Conservation (phyloP, 2,797 vertebrate species). For the Cynopterus sphinx region DNA sequence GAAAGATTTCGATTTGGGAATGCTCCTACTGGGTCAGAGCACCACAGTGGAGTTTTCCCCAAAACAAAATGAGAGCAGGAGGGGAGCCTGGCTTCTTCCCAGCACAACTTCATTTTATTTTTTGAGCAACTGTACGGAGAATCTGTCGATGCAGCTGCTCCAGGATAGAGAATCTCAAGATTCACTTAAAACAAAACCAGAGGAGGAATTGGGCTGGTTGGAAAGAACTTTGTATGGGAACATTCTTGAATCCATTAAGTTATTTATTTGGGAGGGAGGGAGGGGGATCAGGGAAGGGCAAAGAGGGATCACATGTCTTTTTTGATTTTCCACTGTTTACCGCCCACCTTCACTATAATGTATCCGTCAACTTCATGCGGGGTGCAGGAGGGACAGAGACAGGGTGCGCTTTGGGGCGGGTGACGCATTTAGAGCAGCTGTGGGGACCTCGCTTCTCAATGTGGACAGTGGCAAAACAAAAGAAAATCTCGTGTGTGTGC, state of each 20-base stretch:
- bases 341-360: conserved; percentile 65
- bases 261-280: conserved; percentile 80
- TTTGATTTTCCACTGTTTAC: conserved; percentile 50
- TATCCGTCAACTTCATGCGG: conserved; percentile 58
- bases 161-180: conserved; percentile 22
- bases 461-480: not conserved
- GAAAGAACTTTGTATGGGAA: conserved; percentile 74
- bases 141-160: conserved; percentile 66
- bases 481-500: not conserved
- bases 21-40: conserved; percentile 65
- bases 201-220: conserved; percentile 68
- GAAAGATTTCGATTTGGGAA: conserved; percentile 46
- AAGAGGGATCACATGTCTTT: not conserved
- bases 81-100: conserved; percentile 46
- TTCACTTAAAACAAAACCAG: conserved; percentile 37
- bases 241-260: conserved; percentile 81
- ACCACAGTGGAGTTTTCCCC: conserved; percentile 73
- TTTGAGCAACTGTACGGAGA: conserved; percentile 65
- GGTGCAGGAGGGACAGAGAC: not conserved
- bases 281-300: conserved; percentile 34
- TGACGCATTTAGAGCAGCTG: not conserved
- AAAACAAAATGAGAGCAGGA: conserved; percentile 60
- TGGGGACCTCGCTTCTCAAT: not conserved
- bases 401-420: not conserved
- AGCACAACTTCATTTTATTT: conserved; percentile 34